These are phyloP conservation scores for Cephus pygmeus DNA, from an alignment of 2,888 invertebrate genomes.

Conservation along the genomic window DNA sequence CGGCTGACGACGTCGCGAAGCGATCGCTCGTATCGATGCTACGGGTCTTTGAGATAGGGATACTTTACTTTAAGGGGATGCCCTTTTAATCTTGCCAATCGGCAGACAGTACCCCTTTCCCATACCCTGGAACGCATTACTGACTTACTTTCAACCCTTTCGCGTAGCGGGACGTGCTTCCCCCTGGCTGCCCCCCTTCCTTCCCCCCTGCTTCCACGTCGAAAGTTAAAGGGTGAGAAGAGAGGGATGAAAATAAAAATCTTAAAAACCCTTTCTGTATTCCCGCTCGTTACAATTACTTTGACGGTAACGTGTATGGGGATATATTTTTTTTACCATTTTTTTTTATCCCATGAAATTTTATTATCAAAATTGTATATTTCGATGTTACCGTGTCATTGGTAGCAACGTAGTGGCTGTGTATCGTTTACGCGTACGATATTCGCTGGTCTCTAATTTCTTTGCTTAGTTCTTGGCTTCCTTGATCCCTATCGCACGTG, in stretches of 20 bases:
- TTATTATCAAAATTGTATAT: slow-evolving; percentile 1
- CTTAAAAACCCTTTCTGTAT: slow-evolving; percentile 2
- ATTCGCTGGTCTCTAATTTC: slow-evolving; percentile 17
- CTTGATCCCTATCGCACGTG: slow-evolving; percentile 29
- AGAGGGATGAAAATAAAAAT: slow-evolving; percentile 5
- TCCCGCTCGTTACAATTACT: not conserved
- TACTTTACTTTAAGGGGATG: slow-evolving; percentile 1
- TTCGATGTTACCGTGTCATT: not conserved
- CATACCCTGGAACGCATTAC: slow-evolving; percentile 34
- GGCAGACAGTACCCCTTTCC: slow-evolving; percentile 29
- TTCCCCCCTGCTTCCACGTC: slow-evolving; percentile 22
- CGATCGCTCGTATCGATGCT: slow-evolving; percentile 17
- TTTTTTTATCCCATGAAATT: slow-evolving; percentile 6
- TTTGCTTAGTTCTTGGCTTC: slow-evolving; percentile 20
- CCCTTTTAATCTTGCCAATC: slow-evolving; percentile 31
- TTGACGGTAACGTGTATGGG: slow-evolving; percentile 10
- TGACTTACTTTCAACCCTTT: slow-evolving; percentile 58
- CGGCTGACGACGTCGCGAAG: slow-evolving; percentile 13
- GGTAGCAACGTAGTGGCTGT: not conserved
- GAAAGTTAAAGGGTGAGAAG: not conserved
- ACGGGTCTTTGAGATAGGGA: slow-evolving; percentile 9
- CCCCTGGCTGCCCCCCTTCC: not conserved
- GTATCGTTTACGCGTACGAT: not conserved
- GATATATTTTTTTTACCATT: slow-evolving; percentile 22
- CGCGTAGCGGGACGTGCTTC: slow-evolving; percentile 18